phyloP scores from a whole-genome alignment of 2,888 invertebrate species.

The Drosophila mimica region DNA sequence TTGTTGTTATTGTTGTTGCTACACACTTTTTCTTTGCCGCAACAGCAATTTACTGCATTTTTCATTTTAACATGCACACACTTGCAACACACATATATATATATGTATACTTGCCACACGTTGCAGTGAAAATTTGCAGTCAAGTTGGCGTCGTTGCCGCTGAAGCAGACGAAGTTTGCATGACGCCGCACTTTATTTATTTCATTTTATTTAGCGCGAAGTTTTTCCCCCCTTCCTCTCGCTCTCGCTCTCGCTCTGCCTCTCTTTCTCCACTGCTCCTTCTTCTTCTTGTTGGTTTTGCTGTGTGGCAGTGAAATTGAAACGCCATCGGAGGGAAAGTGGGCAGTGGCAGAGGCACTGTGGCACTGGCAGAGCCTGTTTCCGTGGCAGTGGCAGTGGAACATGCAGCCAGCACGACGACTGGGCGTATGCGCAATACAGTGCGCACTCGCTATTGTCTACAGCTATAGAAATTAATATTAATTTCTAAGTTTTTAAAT shows the following conservation, averaged over 20 bases:
- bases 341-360: constrained; percentile 39
- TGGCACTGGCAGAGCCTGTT: constrained; percentile 32
- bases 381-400: constrained; percentile 18
- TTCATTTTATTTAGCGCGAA: constrained; percentile 65
- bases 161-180: constrained; percentile 77
- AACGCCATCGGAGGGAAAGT: constrained; percentile 56
- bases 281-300: constrained; percentile 6
- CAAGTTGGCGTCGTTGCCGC: constrained; percentile 75
- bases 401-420: constrained; percentile 36
- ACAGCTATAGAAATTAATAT: not conserved
- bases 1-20: constrained; percentile 26
- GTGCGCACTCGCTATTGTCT: not conserved
- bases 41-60: constrained; percentile 69
- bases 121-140: constrained; percentile 78
- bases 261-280: not conserved
- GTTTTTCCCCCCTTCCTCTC: not conserved
- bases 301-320: constrained; percentile 59
- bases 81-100: constrained; percentile 20
- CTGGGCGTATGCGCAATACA: constrained; percentile 74
- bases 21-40: constrained; percentile 66
- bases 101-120: constrained; percentile 34
- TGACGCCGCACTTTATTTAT: constrained; percentile 67
- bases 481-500: not conserved
- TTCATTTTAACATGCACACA: constrained; percentile 54
- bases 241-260: not conserved